Evolutionary conservation across 2,888 invertebrate genomes (phyloP), one percentile per base, ranked within the genome.

Genomic region (Tineola bisselliella): DNA sequence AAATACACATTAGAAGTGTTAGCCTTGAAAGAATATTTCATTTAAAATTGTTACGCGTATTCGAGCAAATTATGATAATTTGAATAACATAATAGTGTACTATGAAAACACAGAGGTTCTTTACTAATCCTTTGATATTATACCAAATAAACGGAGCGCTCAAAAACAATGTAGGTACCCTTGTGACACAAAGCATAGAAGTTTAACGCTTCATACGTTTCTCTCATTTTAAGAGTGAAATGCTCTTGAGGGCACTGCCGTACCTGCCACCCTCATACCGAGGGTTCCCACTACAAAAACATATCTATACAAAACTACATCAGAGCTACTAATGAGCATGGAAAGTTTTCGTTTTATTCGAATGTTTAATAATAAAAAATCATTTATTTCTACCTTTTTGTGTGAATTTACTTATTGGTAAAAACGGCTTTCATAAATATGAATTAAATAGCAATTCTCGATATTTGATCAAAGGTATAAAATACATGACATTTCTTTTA

Each of bases 401-500:
- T 25, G 25, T 25, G 25, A 25, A 25, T 25, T 25, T 25, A 25
- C 6, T 25, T 25, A 25, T 25, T 25, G 2, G 25, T 6, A 25
- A 25, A 25, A 25, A 25, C 25, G 6, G 25, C 25, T 25, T 25
- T 25, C 25, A 25, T 25, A 25, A 25, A 25, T 25, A 25, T 25
- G 6, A 25, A 25, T n/a, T n/a, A n/a, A n/a, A n/a, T n/a, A n/a
- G n/a, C n/a, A n/a, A n/a, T n/a, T 4, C 25, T 25, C 25, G 25
- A 25, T 6, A 25, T 4, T 25, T 25, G 25, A 25, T 25, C 25
- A 25, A 25, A 25, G 25, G 38, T 10, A 38, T 38, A 18, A 48
- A 15, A 61, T 62, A 63, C 69, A 70, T 70, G 69, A 67, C 66
- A 64, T 69, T 70, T 67, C 65, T 64, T 66, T 66, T 67, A 66